Evolutionary conservation across 2,113 vertebrate species (phyloP).

Genomic region (Lophius piscatorius): DNA sequence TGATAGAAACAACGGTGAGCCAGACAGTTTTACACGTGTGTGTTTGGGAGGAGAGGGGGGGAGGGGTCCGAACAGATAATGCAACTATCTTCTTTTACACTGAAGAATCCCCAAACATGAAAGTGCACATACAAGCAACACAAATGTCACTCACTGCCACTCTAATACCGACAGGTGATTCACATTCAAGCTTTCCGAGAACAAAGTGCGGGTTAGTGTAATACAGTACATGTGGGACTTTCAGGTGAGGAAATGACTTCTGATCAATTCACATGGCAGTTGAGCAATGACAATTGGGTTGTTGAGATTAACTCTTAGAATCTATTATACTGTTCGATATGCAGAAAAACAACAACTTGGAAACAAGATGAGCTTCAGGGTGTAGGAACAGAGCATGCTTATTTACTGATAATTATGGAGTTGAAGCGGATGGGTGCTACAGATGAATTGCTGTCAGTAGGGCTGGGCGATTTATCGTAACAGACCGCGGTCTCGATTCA

Average conservation of each 20-base stretch:
- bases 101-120: conserved; percentile 16
- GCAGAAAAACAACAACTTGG: too few species aligned
- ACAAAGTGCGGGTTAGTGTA: conserved; percentile 34
- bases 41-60: too few species aligned
- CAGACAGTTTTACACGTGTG: conserved; percentile 10
- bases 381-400: too few species aligned
- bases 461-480: too few species aligned
- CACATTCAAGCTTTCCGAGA: conserved; percentile 29
- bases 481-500: too few species aligned
- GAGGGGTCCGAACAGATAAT: conserved; percentile 14
- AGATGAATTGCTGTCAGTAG: too few species aligned
- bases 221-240: conserved; percentile 8
- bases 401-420: too few species aligned
- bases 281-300: too few species aligned
- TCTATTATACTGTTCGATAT: too few species aligned
- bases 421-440: too few species aligned
- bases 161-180: background rate
- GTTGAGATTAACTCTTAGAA: too few species aligned
- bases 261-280: background rate
- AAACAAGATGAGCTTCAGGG: too few species aligned
- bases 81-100: conserved; percentile 7
- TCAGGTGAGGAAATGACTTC: conserved; percentile 4
- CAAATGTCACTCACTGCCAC: conserved; percentile 2
- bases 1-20: conserved; percentile 40
- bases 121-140: conserved; percentile 36